Evolutionary conservation across 2,888 invertebrate genomes (phyloP), one percentile per base, ranked within the genome.

Genomic region (Sepiola atlantica): DNA sequence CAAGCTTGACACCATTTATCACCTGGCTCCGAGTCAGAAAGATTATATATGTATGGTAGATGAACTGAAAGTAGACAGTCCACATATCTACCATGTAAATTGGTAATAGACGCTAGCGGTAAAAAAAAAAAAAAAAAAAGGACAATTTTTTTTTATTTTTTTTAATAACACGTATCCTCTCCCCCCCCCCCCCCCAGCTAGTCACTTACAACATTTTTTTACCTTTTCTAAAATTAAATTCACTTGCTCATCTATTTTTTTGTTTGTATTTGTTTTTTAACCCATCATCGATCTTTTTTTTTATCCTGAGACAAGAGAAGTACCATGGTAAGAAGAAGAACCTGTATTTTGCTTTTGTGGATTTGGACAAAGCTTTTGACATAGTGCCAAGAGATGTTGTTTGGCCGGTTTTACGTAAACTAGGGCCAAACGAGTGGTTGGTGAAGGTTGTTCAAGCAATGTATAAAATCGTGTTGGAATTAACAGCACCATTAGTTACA

Each of bases 41-140:
- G 96, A 97, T 54, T 97, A 96, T 94, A 94, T 97, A 55, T 94
- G 96, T 21, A 96, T 97, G 96, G 95, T 95, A 35, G 96, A 96
- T 14, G 92, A 92, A 55, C 92, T 92, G 28, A 92, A 92, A 92
- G 18, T 92, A 92, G 92, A 92, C 54, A 93, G 93, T 55, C 92
- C 92, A 16, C 92, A 92, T 45, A 92, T 55, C 20, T 54, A 55
- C 55, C 45, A 92, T 55, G 55, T 55, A 55, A 55, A 20, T 32
- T 92, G 92, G 92, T 92, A n/a, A 92, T 92, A 45, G 92, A 92
- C 14, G 14, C n/a, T n/a, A 77, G 77, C 12, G 14, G 77, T n/a
- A 77, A 77, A 45, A 45, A 45, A 8, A 77, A 77, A 77, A n/a
- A n/a, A n/a, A n/a, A n/a, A n/a, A n/a, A n/a, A n/a, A n/a, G n/a